These are phyloP conservation scores for Rhinichthys klamathensis DNA, from an alignment of 2,113 vertebrate genomes.

Conservation along the genomic window DNA sequence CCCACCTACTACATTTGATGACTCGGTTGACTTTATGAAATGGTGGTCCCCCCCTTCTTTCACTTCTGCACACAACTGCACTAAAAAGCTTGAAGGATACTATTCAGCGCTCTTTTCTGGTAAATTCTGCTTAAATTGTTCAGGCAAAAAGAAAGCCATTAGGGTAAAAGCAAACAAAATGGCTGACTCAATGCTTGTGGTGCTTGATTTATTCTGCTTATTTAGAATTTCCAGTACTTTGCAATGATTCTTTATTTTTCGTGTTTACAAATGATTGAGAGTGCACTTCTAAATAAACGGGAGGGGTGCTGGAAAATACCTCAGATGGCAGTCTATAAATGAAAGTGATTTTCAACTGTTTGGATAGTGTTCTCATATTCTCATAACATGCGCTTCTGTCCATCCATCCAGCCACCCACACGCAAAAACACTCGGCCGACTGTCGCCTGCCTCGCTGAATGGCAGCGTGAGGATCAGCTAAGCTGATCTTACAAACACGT, in stretches of 20 bases:
- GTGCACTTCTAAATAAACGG: not conserved
- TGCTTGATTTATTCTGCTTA: conserved; percentile 5
- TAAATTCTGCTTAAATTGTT: not conserved
- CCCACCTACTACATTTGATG: conserved; percentile 16
- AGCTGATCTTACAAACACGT: conserved; percentile 39
- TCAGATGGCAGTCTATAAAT: not conserved
- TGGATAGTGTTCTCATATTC: not conserved
- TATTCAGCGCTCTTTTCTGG: not conserved
- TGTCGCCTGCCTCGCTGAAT: not conserved
- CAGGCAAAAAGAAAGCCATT: not conserved
- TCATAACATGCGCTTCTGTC: not conserved
- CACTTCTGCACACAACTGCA: conserved; percentile 22
- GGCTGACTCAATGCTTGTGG: not conserved
- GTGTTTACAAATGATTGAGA: conserved; percentile 24
- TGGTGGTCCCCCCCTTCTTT: not conserved
- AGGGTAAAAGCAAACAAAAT: conserved; percentile 22
- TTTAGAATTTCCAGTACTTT: not conserved
- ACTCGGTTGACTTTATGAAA: conserved; percentile 5
- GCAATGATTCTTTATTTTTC: not conserved
- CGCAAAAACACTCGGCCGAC: not conserved
- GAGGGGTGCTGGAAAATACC: conserved; percentile 12
- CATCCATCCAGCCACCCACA: conserved; percentile 15
- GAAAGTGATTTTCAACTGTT: not conserved
- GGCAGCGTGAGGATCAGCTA: not conserved
- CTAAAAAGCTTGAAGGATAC: conserved; percentile 4